phyloP scores from a whole-genome alignment of 1,140 invertebrate genomes.

The Gryllus bimaculatus region DNA sequence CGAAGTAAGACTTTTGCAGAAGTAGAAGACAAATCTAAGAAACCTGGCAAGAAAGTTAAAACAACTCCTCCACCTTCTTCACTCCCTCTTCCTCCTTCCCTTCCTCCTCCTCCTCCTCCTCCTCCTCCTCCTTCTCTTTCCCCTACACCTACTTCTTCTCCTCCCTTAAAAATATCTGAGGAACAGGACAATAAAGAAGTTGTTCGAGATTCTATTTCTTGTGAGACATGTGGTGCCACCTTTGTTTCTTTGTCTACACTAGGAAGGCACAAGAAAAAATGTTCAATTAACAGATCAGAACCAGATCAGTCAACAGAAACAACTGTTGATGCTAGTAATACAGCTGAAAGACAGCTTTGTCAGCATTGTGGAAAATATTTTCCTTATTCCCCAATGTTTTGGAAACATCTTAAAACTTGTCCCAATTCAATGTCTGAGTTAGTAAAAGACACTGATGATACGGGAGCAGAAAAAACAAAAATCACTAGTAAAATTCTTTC shows the following conservation, averaged over 20 bases:
- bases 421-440: neutral
- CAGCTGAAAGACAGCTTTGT: neutral
- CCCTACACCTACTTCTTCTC: neutral
- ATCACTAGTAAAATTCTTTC: neutral
- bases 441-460: neutral
- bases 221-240: neutral
- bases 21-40: neutral
- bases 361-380: neutral
- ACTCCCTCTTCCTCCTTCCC: neutral
- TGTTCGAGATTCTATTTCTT: neutral
- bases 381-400: neutral
- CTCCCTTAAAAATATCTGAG: neutral
- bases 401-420: neutral
- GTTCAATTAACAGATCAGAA: neutral
- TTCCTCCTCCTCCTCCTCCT: neutral
- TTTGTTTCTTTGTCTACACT: neutral
- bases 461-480: neutral
- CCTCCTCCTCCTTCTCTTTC: neutral
- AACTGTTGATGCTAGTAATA: neutral
- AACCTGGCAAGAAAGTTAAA: neutral
- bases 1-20: neutral
- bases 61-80: neutral
- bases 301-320: neutral
- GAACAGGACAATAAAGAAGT: neutral
- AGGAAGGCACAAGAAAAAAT: neutral